Evolutionary conservation across 2,797 vertebrate species (phyloP).

Genomic region (Potorous gilbertii): DNA sequence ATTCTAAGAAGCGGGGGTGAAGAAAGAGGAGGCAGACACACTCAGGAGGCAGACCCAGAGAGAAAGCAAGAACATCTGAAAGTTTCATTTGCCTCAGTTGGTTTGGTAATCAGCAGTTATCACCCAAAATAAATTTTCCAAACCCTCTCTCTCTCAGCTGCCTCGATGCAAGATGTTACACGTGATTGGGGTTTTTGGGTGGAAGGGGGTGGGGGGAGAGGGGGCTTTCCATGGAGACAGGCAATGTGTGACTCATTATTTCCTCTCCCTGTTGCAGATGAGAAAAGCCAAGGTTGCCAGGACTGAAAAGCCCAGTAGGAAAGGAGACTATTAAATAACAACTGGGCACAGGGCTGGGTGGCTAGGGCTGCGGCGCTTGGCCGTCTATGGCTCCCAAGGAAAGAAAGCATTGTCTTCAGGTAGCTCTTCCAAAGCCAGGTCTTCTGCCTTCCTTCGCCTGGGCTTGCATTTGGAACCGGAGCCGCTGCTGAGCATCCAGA

Average conservation of each 20-base stretch:
- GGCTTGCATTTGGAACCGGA: background rate
- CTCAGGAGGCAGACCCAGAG: background rate
- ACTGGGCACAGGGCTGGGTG: background rate
- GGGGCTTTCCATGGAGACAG: background rate
- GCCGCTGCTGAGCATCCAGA: background rate
- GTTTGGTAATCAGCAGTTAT: conserved; percentile 24
- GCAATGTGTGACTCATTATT: background rate
- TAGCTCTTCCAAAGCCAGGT: background rate
- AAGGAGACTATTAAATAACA: background rate
- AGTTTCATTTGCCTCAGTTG: conserved; percentile 9
- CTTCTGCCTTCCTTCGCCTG: background rate
- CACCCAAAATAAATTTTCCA: conserved; percentile 2
- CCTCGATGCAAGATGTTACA: background rate
- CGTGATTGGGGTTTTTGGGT: background rate
- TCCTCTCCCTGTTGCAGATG: background rate
- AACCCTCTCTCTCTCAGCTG: background rate
- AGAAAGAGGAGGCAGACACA: background rate
- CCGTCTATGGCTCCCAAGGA: background rate
- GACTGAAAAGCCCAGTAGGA: background rate
- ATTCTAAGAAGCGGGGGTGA: background rate
- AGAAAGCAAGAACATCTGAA: conserved; percentile 1
- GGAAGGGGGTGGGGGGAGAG: background rate
- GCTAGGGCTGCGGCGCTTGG: background rate
- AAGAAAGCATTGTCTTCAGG: background rate
- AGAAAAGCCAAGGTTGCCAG: background rate